phyloP scores from a whole-genome alignment of 2,797 vertebrate genomes.

The Betta splendens region DNA sequence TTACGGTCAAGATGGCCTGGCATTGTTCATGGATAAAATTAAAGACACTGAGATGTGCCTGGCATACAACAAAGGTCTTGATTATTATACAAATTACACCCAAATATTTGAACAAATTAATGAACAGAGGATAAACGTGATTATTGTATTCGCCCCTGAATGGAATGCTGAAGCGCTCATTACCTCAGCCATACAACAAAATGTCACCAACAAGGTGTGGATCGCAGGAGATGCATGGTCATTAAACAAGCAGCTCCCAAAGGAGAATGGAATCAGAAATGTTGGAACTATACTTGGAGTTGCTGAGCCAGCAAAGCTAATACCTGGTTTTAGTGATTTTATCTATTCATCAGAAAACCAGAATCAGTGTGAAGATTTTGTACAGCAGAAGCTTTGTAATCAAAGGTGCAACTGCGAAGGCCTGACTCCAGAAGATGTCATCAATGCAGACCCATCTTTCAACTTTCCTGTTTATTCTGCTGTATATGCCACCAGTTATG shows the following conservation, averaged over 20 bases:
- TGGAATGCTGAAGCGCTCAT: slow-evolving; percentile 61
- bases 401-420: slow-evolving; percentile 74
- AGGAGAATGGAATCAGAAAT: slow-evolving; percentile 66
- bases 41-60: slow-evolving; percentile 69
- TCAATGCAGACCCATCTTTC: slow-evolving; percentile 56
- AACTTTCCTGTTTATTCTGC: slow-evolving; percentile 80
- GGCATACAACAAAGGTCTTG: slow-evolving; percentile 75
- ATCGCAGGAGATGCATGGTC: slow-evolving; percentile 84
- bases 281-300: slow-evolving; percentile 84
- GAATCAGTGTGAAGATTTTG: neutral
- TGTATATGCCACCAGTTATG: slow-evolving; percentile 81
- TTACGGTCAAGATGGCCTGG: slow-evolving; percentile 69
- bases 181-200: slow-evolving; percentile 70
- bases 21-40: slow-evolving; percentile 66
- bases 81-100: neutral
- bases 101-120: slow-evolving; percentile 66
- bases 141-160: slow-evolving; percentile 75
- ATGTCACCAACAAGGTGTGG: slow-evolving; percentile 85
- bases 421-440: slow-evolving; percentile 18
- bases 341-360: slow-evolving; percentile 19
- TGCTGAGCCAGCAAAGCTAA: slow-evolving; percentile 44
- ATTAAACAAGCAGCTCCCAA: slow-evolving; percentile 62
- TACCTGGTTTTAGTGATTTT: slow-evolving; percentile 80
- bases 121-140: slow-evolving; percentile 53
- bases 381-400: slow-evolving; percentile 47